These are phyloP conservation scores for Ceratoteleas bidentatus DNA, from an alignment of 1,140 invertebrate genomes.

Conservation along the genomic window DNA sequence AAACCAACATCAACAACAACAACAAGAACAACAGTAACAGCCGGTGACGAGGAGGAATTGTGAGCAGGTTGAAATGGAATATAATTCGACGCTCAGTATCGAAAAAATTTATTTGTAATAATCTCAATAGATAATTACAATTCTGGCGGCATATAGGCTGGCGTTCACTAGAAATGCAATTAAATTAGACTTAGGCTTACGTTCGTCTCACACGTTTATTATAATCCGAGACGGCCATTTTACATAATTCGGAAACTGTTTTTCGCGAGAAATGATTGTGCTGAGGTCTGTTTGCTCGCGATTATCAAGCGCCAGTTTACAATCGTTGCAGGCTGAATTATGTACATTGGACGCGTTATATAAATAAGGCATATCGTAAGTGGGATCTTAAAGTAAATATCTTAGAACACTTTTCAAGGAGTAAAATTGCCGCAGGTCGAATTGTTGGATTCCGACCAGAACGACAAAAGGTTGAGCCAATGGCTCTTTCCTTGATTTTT, in stretches of 20 bases:
- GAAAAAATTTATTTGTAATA: slow-evolving; percentile 63
- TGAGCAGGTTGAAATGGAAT: slow-evolving; percentile 64
- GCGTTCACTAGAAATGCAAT: slow-evolving; percentile 30
- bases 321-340: slow-evolving; percentile 28
- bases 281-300: too few species aligned
- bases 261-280: background rate
- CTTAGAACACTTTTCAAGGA: slow-evolving; percentile 34
- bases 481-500: too few species aligned
- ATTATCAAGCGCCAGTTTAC: background rate
- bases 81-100: slow-evolving; percentile 61
- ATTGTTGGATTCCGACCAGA: too few species aligned
- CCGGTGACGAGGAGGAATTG: slow-evolving; percentile 42
- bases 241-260: slow-evolving; percentile 36
- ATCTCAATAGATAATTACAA: slow-evolving; percentile 61
- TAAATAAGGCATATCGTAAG: slow-evolving; percentile 31
- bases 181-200: slow-evolving; percentile 37
- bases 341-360: slow-evolving; percentile 52
- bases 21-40: slow-evolving; percentile 7
- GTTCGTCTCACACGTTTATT: background rate
- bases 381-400: slow-evolving; percentile 37
- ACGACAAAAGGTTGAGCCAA: too few species aligned
- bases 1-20: slow-evolving; percentile 7
- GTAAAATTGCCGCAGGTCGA: too few species aligned
- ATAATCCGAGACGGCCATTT: slow-evolving; percentile 50
- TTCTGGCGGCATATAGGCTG: slow-evolving; percentile 2